Base-by-base conservation (phyloP, 2,113 vertebrate species). In the Megaceryle maxima region DNA sequence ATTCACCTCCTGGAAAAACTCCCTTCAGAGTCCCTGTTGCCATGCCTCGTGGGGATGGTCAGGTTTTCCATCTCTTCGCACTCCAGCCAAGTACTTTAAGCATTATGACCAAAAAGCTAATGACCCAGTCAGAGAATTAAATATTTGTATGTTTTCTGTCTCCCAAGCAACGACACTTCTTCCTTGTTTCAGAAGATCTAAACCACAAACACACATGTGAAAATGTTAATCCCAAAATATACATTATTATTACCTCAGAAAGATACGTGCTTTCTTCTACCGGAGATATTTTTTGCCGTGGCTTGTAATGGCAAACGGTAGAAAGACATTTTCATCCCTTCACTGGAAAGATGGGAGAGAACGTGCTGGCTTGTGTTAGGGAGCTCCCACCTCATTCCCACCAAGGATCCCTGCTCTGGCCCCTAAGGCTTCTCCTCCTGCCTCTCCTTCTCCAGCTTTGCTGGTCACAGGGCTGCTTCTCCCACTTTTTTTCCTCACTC, bases 331-430 rank as follows among this genome's bases (percentile, higher is more conserved):
- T n/a, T 6, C 69, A 6, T 20, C n/a, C 7, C n/a, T 66, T 83
- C 37, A 13, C 1, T 5, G 16, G 57, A 57, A 60, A 62, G 7
- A 8, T 1, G 1, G 3, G 39, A 56, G 37, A 44, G 41, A 62
- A 39, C 22, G 6, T 11, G 50, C 29, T 37, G 87, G 37, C 44
- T n/a, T 16, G 20, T 8, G 0, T 3, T 4, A 3, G 5, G 62
- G 51, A 50, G 13, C 15, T 55, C 66, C 53, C 10, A 4, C 1
- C 16, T 37, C 13, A 1, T 7, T 33, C 29, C 6, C n/a, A 10
- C 10, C 24, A 24, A 0, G 28, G n/a, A 44, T 8, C 59, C 73
- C 39, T 4, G 19, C 57, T 39, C 50, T 0, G 0, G 50, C 1
- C 0, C 43, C n/a, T 8, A 19, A 16, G 29, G 29, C 0, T 0